Base-by-base conservation (phyloP, 2,888 invertebrate genomes). In the Hecatera dysodea region DNA sequence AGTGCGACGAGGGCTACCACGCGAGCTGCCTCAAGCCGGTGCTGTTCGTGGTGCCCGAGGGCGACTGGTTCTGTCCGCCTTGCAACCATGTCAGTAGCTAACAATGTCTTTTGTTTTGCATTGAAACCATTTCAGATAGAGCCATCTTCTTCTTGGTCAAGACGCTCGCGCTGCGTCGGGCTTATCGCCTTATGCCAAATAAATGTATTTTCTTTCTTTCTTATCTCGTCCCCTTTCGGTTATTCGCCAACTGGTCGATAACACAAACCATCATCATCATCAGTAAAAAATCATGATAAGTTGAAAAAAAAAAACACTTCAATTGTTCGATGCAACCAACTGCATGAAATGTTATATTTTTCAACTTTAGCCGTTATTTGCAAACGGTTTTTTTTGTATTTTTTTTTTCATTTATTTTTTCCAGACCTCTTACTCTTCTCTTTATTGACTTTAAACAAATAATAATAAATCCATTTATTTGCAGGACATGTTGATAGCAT, bases 1-100 rank as follows among this genome's bases (percentile, higher is more conserved):
- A 97, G 81, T 99, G 99, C 93, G 99, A 99, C 93, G 97, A 97
- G 77, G 99, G 99, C n/a, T 99, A 99, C 97, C 99, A 99, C 96
- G 99, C 99, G 75, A 98, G 98, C 55, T 99, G 99, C 90, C 97
- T 99, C 50, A 97, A 98, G 76, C 99, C 99, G 0, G 97, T 99
- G 72, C 96, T 99, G 53, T 97, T 99, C 94, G 97, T 98, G 42
- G 98, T 99, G 86, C 99, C 99, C 0, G 99, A 99, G 90, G 99
- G 99, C 0, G 98, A 99, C 92, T 99, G 99, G 99, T 99, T 97
- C 94, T 99, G 99, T 93, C 99, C 99, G 44, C 98, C 98, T 0
- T 99, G 99, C 94, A 98, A 99, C 92, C 99, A 99, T 94, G 98
- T 98, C 87, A 97, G 98, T 93, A 80, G n/a, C 33, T n/a, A 11